phyloP scores from a whole-genome alignment of 2,888 invertebrate genomes.

The Athripsodes cinereus region DNA sequence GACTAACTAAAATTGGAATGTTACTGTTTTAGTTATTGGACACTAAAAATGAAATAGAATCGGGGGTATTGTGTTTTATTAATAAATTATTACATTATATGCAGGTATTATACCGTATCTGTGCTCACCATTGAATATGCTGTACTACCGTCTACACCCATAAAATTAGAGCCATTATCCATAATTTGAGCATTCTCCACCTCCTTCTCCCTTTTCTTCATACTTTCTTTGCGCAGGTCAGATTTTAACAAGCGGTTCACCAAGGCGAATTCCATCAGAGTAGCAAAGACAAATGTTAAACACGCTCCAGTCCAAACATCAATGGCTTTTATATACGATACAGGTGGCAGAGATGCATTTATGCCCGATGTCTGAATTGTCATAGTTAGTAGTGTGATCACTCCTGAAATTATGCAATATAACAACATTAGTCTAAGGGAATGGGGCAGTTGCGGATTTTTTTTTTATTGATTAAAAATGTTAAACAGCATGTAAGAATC shows the following conservation, averaged over 20 bases:
- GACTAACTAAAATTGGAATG: no score
- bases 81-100: no score
- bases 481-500: no score
- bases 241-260: constrained; percentile 96
- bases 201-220: constrained; percentile 83
- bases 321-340: constrained; percentile 97
- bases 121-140: constrained; percentile 87
- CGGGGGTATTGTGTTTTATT: no score
- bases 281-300: constrained; percentile 96
- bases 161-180: constrained; percentile 79
- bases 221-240: constrained; percentile 82
- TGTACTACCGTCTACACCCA: constrained; percentile 82
- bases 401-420: no score
- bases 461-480: no score
- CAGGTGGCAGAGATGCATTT: constrained; percentile 93
- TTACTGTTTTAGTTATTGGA: no score
- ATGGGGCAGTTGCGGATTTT: no score
- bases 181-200: constrained; percentile 78
- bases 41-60: no score
- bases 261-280: constrained; percentile 93
- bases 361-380: constrained; percentile 95
- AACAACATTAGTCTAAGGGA: no score
- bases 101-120: constrained; percentile 22
- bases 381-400: constrained; percentile 95
- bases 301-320: constrained; percentile 98